phyloP scores from a whole-genome alignment of 2,113 vertebrate genomes.

The Sinocyclocheilus anophthalmus region DNA sequence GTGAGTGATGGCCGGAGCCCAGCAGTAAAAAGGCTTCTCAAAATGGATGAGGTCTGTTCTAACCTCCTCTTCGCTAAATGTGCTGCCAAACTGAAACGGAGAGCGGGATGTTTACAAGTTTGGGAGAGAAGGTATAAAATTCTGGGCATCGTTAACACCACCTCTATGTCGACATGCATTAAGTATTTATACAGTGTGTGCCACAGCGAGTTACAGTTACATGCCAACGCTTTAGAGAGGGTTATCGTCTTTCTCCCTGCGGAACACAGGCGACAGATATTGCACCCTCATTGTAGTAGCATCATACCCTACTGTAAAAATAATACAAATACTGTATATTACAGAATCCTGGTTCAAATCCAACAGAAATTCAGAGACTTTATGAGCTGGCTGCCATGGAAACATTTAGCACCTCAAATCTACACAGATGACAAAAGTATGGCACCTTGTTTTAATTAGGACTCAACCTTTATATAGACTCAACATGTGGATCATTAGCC shows the following conservation, averaged over 20 bases:
- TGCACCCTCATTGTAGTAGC: slow-evolving; percentile 42
- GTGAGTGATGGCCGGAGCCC: slow-evolving; percentile 62
- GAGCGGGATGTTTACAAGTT: slow-evolving; percentile 69
- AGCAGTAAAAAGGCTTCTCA: slow-evolving; percentile 56
- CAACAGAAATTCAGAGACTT: slow-evolving; percentile 17
- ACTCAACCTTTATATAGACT: slow-evolving; percentile 61
- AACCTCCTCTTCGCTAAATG: slow-evolving; percentile 62
- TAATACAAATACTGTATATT: background rate
- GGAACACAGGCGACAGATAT: slow-evolving; percentile 60
- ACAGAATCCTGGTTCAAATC: background rate
- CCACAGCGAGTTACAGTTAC: slow-evolving; percentile 81
- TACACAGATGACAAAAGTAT: slow-evolving; percentile 49
- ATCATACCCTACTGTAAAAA: background rate
- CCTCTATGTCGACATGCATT: slow-evolving; percentile 75
- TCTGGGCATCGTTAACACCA: slow-evolving; percentile 76
- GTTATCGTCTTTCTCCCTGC: slow-evolving; percentile 76
- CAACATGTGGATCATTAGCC: slow-evolving; percentile 60
- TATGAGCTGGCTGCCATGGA: slow-evolving; percentile 37
- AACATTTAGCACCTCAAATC: slow-evolving; percentile 51
- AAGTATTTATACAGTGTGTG: slow-evolving; percentile 80
- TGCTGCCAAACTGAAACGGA: slow-evolving; percentile 69
- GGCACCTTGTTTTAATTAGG: slow-evolving; percentile 60
- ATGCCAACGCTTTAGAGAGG: slow-evolving; percentile 71
- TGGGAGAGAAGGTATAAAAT: slow-evolving; percentile 70
- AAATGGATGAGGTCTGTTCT: slow-evolving; percentile 66